Evolutionary conservation across 1,140 invertebrate genomes (phyloP).

Genomic region (Anoplophora glabripennis): DNA sequence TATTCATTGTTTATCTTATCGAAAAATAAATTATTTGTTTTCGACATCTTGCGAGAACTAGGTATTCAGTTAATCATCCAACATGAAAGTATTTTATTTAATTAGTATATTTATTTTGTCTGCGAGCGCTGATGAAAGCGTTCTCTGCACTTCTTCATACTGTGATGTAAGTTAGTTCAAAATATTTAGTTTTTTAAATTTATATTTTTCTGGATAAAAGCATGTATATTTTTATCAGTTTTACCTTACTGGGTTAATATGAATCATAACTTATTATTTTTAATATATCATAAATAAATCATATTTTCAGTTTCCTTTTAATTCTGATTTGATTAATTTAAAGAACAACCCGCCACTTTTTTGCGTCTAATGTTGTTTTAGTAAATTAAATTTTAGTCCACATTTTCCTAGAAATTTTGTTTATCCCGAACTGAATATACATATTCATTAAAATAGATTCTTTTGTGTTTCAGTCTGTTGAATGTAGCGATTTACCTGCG

Average conservation of each 20-base stretch:
- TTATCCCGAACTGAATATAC: too few relatives aligned
- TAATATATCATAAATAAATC: too few relatives aligned
- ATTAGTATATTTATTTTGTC: too few relatives aligned
- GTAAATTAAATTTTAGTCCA: neutral
- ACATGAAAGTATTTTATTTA: neutral
- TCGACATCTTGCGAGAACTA: neutral
- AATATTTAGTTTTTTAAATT: neutral
- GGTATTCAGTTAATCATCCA: neutral
- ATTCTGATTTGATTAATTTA: too few relatives aligned
- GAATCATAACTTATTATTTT: too few relatives aligned
- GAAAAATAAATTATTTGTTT: constrained; percentile 1
- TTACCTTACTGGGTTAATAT: neutral
- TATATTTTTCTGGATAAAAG: neutral
- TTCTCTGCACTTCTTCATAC: neutral
- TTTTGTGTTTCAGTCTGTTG: constrained; percentile 15
- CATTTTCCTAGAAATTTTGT: too few relatives aligned
- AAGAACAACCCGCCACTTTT: too few relatives aligned
- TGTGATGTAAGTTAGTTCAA: constrained; percentile 1
- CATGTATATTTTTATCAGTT: too few relatives aligned
- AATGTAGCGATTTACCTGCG: constrained; percentile 42
- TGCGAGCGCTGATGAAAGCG: neutral
- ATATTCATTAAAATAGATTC: too few relatives aligned
- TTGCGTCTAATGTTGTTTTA: neutral
- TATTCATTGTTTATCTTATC: constrained; percentile 1
- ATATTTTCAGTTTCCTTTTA: too few relatives aligned